Conservation (phyloP, 2,797 vertebrate genomes). For the Prunella strophiata region DNA sequence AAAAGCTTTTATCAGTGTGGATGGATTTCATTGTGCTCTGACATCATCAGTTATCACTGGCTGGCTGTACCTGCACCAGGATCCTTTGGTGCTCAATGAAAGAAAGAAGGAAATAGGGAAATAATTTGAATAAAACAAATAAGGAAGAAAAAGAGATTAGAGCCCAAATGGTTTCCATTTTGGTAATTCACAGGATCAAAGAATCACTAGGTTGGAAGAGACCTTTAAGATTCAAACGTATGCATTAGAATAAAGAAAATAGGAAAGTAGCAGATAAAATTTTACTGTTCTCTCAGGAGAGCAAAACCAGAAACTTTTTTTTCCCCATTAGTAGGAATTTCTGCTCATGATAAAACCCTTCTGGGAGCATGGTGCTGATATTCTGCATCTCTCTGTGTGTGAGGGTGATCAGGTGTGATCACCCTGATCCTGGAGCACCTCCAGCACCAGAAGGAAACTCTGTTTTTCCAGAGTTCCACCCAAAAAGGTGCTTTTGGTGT, state of each 20-base stretch:
- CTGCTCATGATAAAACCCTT: background rate
- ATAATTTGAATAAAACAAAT: background rate
- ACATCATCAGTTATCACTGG: fast-evolving
- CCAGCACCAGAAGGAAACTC: background rate
- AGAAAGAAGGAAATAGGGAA: background rate
- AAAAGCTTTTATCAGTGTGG: background rate
- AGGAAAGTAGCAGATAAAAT: background rate
- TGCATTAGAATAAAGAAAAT: background rate
- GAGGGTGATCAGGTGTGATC: background rate
- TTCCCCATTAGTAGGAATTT: background rate
- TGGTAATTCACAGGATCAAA: background rate
- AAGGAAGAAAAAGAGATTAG: background rate
- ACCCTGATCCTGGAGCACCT: background rate
- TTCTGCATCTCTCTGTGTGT: background rate
- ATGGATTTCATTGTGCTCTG: background rate
- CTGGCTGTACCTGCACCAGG: background rate
- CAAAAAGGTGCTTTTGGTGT: background rate
- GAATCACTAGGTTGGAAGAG: background rate
- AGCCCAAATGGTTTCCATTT: background rate
- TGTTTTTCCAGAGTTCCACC: background rate
- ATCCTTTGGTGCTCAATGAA: background rate
- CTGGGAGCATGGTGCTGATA: background rate
- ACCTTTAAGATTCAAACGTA: background rate
- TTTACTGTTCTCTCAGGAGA: background rate
- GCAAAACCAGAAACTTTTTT: background rate